These are phyloP conservation scores for Chinchilla lanigera DNA, from an alignment of 2,113 vertebrate species.

Conservation along the genomic window DNA sequence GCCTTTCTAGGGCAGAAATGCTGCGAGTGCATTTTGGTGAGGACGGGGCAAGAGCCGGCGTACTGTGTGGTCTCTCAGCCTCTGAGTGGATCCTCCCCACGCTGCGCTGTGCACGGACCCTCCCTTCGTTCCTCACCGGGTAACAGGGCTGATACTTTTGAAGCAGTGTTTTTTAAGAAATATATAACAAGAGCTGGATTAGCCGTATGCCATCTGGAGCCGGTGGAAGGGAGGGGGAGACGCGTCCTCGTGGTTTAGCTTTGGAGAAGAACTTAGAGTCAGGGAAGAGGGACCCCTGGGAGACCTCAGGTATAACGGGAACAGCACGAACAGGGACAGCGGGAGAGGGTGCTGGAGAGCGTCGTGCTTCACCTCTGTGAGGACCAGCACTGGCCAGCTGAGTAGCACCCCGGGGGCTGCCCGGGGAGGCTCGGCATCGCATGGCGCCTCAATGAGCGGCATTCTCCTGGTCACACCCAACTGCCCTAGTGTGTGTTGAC, in stretches of 20 bases:
- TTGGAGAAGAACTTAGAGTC: background rate
- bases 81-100: background rate
- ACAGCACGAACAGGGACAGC: background rate
- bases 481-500: background rate
- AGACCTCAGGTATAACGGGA: background rate
- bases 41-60: background rate
- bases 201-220: background rate
- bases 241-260: background rate
- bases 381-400: background rate
- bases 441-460: accelerated
- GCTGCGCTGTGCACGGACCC: background rate
- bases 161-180: conserved; percentile 7
- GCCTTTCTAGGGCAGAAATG: background rate
- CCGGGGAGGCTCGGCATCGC: accelerated
- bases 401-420: background rate
- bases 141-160: conserved; percentile 1
- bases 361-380: background rate
- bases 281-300: background rate
- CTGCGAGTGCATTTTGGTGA: background rate
- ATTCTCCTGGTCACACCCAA: background rate
- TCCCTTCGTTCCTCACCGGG: background rate
- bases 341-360: background rate
- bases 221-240: background rate
- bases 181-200: background rate
- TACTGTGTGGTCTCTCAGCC: background rate